These are phyloP conservation scores for Drosophila arawakana DNA, from an alignment of 1,140 invertebrate species.

Conservation along the genomic window DNA sequence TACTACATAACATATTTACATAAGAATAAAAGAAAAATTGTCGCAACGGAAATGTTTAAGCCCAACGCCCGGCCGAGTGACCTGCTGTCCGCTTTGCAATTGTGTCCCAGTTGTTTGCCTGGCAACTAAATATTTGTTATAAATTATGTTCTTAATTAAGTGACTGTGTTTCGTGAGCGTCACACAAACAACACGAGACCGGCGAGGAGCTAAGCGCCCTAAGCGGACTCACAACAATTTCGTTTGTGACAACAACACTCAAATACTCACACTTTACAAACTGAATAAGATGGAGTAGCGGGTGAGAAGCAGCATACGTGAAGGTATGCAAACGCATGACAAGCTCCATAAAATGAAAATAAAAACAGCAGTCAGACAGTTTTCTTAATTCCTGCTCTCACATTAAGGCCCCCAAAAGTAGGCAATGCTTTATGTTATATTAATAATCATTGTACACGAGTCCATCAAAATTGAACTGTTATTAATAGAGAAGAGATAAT, in stretches of 20 bases:
- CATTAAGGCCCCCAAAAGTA: conserved; percentile 10
- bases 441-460: neutral
- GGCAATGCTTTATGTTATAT: conserved; percentile 22
- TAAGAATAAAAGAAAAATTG: conserved; percentile 22
- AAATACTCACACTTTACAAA: conserved; percentile 2
- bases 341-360: conserved; percentile 50
- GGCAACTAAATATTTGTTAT: conserved; percentile 78
- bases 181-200: conserved; percentile 35
- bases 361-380: conserved; percentile 56
- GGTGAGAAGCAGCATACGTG: conserved; percentile 19
- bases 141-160: conserved; percentile 81
- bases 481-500: neutral
- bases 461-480: neutral
- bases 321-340: conserved; percentile 60
- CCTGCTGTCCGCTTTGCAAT: conserved; percentile 20
- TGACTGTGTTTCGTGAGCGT: conserved; percentile 49
- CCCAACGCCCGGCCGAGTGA: conserved; percentile 8
- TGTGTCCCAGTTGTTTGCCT: conserved; percentile 55
- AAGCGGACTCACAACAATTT: conserved; percentile 39
- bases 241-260: conserved; percentile 53
- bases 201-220: conserved; percentile 32
- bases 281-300: neutral
- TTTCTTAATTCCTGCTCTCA: conserved; percentile 8
- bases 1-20: conserved; percentile 2
- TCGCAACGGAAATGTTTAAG: conserved; percentile 48